Conservation (phyloP, 2,888 invertebrate genomes). For the Eumerus sabulonum region DNA sequence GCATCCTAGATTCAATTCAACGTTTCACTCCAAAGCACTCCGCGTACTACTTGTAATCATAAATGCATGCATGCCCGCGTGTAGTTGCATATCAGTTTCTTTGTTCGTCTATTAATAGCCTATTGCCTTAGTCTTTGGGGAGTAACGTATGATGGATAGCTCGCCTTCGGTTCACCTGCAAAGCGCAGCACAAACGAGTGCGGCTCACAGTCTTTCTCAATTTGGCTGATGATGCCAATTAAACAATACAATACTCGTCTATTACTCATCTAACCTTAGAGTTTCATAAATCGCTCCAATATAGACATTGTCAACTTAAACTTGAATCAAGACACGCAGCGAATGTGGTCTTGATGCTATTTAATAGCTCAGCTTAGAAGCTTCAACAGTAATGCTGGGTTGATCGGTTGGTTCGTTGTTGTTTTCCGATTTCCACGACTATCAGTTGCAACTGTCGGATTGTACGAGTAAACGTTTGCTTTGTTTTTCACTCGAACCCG, state of each 20-base stretch:
- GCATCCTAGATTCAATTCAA: too few species aligned
- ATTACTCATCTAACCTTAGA: slow-evolving; percentile 68
- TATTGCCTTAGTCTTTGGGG: background rate
- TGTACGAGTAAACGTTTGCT: slow-evolving; percentile 25
- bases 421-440: slow-evolving; percentile 38
- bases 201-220: slow-evolving; percentile 33
- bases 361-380: slow-evolving; percentile 15
- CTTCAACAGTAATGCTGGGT: background rate
- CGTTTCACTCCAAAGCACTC: too few species aligned
- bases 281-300: slow-evolving; percentile 68
- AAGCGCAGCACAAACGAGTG: background rate
- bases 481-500: slow-evolving; percentile 43
- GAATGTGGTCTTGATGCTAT: slow-evolving; percentile 61
- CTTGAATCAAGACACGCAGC: slow-evolving; percentile 67
- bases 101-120: slow-evolving; percentile 1
- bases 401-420: slow-evolving; percentile 23
- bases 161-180: slow-evolving; percentile 3
- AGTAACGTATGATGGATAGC: slow-evolving; percentile 9
- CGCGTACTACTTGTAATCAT: too few species aligned
- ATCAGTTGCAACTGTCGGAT: too few species aligned
- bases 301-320: slow-evolving; percentile 68
- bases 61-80: too few species aligned
- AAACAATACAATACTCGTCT: slow-evolving; percentile 41
- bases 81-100: slow-evolving; percentile 8
- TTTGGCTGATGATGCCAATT: slow-evolving; percentile 68